Base-by-base conservation (phyloP, 1,140 invertebrate genomes). In the Ganaspis sp. region DNA sequence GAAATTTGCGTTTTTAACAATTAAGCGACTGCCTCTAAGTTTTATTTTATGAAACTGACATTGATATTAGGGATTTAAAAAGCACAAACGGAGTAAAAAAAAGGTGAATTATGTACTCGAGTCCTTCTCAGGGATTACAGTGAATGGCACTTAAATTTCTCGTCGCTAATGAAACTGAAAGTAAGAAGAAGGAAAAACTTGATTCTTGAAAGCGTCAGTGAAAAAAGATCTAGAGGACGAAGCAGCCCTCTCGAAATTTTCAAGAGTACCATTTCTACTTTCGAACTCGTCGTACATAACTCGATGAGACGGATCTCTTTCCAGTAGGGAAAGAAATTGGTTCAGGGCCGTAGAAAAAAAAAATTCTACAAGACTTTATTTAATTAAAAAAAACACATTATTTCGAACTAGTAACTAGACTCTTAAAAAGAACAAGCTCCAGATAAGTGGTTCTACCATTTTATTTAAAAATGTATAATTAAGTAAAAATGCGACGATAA, bases 101-200 rank as follows among this genome's bases (percentile, higher is more conserved):
- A 21, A 23, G 53, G 53, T 23, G 6, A 54, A 54, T 49, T 54
- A 54, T n/a, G n/a, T 23, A 11, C 53, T 23, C 9, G 17, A 54
- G 9, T 11, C 6, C 53, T 54, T 23, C 53, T 54, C 1, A 11
- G 19, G 8, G 19, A 54, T 54, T 54, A 54, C 53, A 54, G 9
- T 54, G 53, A 54, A 26, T 54, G 8, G 53, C 53, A 54, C 53
- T 54, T 54, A 54, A 26, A 54, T 54, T 11, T 23, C 53, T 54
- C 19, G 53, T 23, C 0, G 19, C 12, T 54, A 54, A 26, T 19
- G 6, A 40, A 40, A 40, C 38, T 40, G 38, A 40, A 40, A 40
- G 12, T 11, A 40, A 12, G 38, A 40, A 40, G 5, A 53, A 53
- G 19, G 49, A 23, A 54, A 54, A 54, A 54, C 53, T 54, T 54